Percentiles rank a stretch among this genome's conserved stretches.
phyloP scores from a whole-genome alignment of 2,797 vertebrate genomes.

The Artibeus jamaicensis region DNA sequence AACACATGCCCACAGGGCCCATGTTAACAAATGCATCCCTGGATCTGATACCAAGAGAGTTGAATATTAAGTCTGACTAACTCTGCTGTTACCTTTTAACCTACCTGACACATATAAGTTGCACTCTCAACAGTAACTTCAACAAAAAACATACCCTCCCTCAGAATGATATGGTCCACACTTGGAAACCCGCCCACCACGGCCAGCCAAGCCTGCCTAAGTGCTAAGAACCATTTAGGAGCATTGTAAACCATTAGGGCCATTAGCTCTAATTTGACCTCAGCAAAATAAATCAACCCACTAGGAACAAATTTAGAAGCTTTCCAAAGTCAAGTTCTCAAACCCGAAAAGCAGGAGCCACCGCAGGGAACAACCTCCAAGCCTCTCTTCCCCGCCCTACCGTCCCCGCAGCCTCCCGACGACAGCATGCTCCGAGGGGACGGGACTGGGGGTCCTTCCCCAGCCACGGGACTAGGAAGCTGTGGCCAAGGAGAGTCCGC shows the following conservation, averaged over 20 bases:
- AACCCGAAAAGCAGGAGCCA: conserved; percentile 30
- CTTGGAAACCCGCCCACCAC: conserved; percentile 67
- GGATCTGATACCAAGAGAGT: background rate
- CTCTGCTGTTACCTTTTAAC: conserved; percentile 38
- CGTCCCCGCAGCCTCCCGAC: background rate
- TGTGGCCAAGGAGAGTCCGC: fast-evolving
- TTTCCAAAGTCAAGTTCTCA: conserved; percentile 72
- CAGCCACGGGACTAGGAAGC: background rate
- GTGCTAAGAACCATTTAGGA: conserved; percentile 79
- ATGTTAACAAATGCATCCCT: background rate
- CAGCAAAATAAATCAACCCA: conserved; percentile 75
- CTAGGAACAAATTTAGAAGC: conserved; percentile 75
- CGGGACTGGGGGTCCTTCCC: background rate
- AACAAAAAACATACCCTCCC: conserved; percentile 40
- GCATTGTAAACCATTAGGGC: conserved; percentile 75
- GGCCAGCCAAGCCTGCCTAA: conserved; percentile 69
- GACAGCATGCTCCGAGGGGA: too few relatives aligned
- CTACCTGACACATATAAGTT: background rate
- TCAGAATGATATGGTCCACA: conserved; percentile 54
- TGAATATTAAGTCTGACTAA: background rate
- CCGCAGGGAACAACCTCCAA: background rate
- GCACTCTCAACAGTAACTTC: conserved; percentile 21
- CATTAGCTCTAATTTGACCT: conserved; percentile 80
- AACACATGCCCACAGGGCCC: background rate
- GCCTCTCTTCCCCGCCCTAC: background rate